phyloP scores from a whole-genome alignment of 1,140 invertebrate genomes.

The Leucophenga varia region DNA sequence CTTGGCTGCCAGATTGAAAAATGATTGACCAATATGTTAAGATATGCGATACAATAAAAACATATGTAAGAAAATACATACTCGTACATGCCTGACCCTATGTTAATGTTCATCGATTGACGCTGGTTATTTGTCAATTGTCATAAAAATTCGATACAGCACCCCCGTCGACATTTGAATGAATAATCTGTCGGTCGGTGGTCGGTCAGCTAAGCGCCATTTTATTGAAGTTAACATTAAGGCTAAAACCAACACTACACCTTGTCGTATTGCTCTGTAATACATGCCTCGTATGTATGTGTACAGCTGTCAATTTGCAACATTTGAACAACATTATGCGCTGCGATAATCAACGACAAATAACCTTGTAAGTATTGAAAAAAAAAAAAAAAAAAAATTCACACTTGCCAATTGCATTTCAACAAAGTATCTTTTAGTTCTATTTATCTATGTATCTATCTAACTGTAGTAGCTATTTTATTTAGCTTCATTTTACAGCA shows the following conservation, averaged over 20 bases:
- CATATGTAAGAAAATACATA: slow-evolving; percentile 8
- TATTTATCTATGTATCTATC: too few species aligned
- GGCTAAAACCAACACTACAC: too few species aligned
- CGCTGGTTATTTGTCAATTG: slow-evolving; percentile 33
- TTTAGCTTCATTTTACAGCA: too few species aligned
- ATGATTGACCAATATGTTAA: slow-evolving; percentile 25
- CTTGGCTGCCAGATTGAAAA: slow-evolving; percentile 28
- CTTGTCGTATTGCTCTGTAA: too few species aligned
- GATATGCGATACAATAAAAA: too few species aligned
- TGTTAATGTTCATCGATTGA: slow-evolving; percentile 28
- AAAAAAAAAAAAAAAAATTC: too few species aligned
- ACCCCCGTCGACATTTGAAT: slow-evolving; percentile 21
- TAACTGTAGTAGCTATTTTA: too few species aligned
- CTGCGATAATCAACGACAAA: slow-evolving; percentile 12
- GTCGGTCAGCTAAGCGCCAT: too few species aligned
- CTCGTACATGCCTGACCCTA: slow-evolving; percentile 28
- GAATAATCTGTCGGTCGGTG: slow-evolving; percentile 9
- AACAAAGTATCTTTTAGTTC: too few species aligned
- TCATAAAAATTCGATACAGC: slow-evolving; percentile 23
- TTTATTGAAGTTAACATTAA: too few species aligned
- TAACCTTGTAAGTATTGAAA: too few species aligned
- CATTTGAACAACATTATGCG: slow-evolving; percentile 21
- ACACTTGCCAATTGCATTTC: too few species aligned
- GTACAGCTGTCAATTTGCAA: slow-evolving; percentile 17
- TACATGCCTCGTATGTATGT: not conserved